These are phyloP conservation scores for Pomatorhinus ruficollis DNA, from an alignment of 2,113 vertebrate species.

Conservation along the genomic window DNA sequence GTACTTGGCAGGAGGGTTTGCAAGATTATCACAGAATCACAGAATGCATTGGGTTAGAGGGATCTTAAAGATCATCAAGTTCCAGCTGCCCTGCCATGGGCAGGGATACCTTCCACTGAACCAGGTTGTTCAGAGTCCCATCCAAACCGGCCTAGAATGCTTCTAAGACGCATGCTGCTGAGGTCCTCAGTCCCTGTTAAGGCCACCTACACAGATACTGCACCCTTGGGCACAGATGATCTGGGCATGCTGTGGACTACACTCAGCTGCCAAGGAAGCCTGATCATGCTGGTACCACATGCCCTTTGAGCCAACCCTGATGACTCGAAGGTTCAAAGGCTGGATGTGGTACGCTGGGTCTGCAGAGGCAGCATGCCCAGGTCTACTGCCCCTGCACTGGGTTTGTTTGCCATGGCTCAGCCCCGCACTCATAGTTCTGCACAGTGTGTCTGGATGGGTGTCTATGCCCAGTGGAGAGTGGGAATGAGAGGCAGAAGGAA, in stretches of 20 bases:
- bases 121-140: neutral
- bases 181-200: neutral
- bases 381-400: neutral
- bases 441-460: neutral
- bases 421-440: neutral
- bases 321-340: neutral
- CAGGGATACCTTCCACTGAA: neutral
- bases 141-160: neutral
- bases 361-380: neutral
- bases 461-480: neutral
- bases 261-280: neutral
- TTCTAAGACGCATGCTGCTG: neutral
- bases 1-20: neutral
- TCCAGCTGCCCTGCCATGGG: neutral
- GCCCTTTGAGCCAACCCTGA: neutral
- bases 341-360: accelerated
- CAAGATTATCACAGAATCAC: neutral
- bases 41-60: neutral
- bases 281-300: accelerated
- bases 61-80: neutral
- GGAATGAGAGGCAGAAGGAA: neutral
- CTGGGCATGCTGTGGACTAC: neutral
- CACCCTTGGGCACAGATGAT: neutral
- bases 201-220: no score
- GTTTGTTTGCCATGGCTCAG: neutral